Percentiles rank a stretch among this genome's conserved stretches.
phyloP scores from a whole-genome alignment of 2,888 invertebrate genomes.

The Epirrhoe tristata region DNA sequence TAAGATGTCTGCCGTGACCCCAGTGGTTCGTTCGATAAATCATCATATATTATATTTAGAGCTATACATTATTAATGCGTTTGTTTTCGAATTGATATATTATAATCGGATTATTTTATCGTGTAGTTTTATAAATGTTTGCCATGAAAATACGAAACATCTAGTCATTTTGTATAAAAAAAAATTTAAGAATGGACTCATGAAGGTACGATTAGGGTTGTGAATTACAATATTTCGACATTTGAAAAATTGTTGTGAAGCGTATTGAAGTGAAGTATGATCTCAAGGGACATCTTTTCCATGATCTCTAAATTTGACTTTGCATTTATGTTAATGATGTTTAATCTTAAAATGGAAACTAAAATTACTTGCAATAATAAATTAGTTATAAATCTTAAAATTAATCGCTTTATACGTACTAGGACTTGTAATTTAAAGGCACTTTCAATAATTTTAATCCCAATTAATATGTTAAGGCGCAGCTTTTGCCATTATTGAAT shows the following conservation, averaged over 20 bases:
- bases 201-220: slow-evolving; percentile 79
- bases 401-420: slow-evolving; percentile 70
- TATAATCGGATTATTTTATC: slow-evolving; percentile 30
- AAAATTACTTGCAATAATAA: slow-evolving; percentile 66
- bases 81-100: slow-evolving; percentile 48
- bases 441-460: slow-evolving; percentile 72
- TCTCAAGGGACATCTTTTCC: slow-evolving; percentile 73
- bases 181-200: slow-evolving; percentile 69
- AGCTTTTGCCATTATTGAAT: slow-evolving; percentile 65
- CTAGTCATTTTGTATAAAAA: slow-evolving; percentile 76
- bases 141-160: slow-evolving; percentile 72
- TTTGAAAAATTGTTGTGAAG: slow-evolving; percentile 63
- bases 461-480: slow-evolving; percentile 70
- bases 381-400: slow-evolving; percentile 61
- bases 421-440: slow-evolving; percentile 69
- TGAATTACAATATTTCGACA: slow-evolving; percentile 79
- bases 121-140: slow-evolving; percentile 47
- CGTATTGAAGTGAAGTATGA: slow-evolving; percentile 69
- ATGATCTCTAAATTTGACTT: slow-evolving; percentile 77
- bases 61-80: slow-evolving; percentile 49
- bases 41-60: slow-evolving; percentile 51
- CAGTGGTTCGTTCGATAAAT: slow-evolving; percentile 54
- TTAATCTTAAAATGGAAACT: slow-evolving; percentile 54
- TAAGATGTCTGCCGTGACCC: slow-evolving; percentile 56
- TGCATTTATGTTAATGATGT: slow-evolving; percentile 75